Conservation (phyloP, 2,797 vertebrate genomes). For the Allobates femoralis region DNA sequence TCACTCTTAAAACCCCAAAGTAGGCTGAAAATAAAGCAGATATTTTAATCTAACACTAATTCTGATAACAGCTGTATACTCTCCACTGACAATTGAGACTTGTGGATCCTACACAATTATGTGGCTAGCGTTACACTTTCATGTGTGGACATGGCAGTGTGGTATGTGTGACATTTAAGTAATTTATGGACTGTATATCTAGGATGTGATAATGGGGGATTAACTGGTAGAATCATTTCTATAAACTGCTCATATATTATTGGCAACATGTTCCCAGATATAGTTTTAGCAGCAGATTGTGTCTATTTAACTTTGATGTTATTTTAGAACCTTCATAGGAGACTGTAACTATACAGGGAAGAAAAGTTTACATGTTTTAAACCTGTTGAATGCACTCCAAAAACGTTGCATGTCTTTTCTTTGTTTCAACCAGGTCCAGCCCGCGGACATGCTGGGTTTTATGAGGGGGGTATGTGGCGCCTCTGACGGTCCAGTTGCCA, state of each 20-base stretch:
- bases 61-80: constrained; percentile 36
- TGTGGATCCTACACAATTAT: constrained; percentile 12
- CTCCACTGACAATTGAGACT: neutral
- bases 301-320: neutral
- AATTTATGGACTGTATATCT: constrained; percentile 19
- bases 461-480: no score
- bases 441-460: no score
- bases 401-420: no score
- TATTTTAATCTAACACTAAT: constrained; percentile 30
- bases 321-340: neutral
- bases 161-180: constrained; percentile 32
- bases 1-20: neutral
- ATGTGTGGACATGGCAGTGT: constrained; percentile 25
- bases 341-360: no score
- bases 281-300: neutral
- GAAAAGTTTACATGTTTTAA: no score
- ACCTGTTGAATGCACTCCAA: no score
- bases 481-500: no score
- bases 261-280: neutral
- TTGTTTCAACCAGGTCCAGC: no score
- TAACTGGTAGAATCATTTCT: neutral
- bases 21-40: neutral
- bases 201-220: constrained; percentile 20
- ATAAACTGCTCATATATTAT: neutral
- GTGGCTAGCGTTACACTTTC: constrained; percentile 29